A percentile compares a stretch with the other conserved stretches of the same genome.
Evolutionary conservation across 1,140 invertebrate genomes (phyloP).

Genomic region (Ganaspis sp.): DNA sequence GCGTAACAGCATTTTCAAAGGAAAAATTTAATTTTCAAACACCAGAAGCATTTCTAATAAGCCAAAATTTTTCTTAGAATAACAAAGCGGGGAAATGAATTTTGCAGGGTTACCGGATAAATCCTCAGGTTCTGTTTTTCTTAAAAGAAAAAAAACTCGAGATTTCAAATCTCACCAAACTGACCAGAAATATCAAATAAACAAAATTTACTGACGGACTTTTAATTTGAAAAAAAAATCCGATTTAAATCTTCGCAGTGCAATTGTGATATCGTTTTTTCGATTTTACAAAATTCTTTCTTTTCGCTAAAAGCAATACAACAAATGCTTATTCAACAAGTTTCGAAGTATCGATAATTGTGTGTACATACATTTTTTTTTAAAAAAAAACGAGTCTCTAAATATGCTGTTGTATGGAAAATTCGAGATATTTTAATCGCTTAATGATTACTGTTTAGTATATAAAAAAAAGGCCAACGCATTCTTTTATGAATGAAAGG

Average conservation of each 20-base stretch:
- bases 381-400: not conserved
- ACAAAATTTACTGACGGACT: not conserved
- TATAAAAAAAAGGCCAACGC: conserved; percentile 12
- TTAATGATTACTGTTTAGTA: conserved; percentile 14
- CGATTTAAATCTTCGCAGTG: not conserved
- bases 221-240: not conserved
- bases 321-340: not conserved
- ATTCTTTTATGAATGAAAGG: conserved; percentile 33
- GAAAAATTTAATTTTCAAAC: conserved; percentile 34
- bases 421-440: not conserved
- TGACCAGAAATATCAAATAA: not conserved
- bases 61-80: not conserved
- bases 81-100: not conserved
- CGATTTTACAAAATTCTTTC: conserved; percentile 40
- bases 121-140: not conserved
- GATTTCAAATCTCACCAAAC: not conserved
- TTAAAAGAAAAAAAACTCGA: not conserved
- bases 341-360: conserved; percentile 26
- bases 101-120: not conserved
- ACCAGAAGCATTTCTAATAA: conserved; percentile 25
- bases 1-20: conserved; percentile 80
- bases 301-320: conserved; percentile 34
- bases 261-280: conserved; percentile 8
- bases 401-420: not conserved
- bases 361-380: conserved; percentile 13